Evolutionary conservation across 2,113 vertebrate genomes (phyloP).

Genomic region (Malurus melanocephalus): DNA sequence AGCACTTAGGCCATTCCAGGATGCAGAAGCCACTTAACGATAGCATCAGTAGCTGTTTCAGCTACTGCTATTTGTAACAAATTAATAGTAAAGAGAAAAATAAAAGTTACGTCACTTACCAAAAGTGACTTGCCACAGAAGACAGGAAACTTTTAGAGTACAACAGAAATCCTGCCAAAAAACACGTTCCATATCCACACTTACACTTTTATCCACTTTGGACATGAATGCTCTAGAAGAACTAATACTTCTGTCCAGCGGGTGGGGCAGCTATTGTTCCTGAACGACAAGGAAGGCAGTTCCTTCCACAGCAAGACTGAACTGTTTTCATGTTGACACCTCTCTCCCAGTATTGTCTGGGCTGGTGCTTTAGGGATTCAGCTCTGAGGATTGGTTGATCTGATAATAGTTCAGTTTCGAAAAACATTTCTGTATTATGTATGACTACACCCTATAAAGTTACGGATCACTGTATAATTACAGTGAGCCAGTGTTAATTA

Average conservation of each 20-base stretch:
- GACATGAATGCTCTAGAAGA: not conserved
- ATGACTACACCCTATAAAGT: not conserved
- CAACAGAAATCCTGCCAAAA: not conserved
- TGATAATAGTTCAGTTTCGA: not conserved
- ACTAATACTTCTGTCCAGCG: not conserved
- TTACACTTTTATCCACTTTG: not conserved
- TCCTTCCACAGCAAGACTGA: not conserved
- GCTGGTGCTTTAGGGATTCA: not conserved
- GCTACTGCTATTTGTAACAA: not conserved
- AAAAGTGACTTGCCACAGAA: not conserved
- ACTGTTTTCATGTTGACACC: not conserved
- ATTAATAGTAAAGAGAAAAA: not conserved
- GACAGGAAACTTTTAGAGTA: not conserved
- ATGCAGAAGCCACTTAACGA: not conserved
- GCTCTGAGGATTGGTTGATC: not conserved
- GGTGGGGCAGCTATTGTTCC: not conserved
- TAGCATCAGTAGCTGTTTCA: not conserved
- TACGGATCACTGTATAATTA: not conserved
- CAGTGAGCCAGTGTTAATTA: not conserved
- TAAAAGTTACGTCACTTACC: not conserved
- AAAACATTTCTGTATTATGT: not conserved
- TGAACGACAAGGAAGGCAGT: not conserved
- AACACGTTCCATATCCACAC: not conserved
- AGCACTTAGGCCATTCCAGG: not conserved
- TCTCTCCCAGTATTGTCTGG: not conserved